phyloP scores from a whole-genome alignment of 2,797 vertebrate species.

The Oreochromis grahami region DNA sequence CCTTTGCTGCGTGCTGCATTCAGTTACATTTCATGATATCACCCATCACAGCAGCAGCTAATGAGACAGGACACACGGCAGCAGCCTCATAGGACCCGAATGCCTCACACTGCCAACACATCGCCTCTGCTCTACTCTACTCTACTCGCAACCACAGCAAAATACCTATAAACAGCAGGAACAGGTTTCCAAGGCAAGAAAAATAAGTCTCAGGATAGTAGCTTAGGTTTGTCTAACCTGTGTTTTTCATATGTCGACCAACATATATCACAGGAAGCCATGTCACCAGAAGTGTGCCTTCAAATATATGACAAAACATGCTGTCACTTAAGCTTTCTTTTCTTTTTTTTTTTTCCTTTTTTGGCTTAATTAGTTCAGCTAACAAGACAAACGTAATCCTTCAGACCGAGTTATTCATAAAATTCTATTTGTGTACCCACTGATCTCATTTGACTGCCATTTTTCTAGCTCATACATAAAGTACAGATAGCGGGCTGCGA shows the following conservation, averaged over 20 bases:
- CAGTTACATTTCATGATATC: constrained; percentile 68
- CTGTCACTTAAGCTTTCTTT: constrained; percentile 1
- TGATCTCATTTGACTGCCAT: constrained; percentile 45
- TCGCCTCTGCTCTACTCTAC: not conserved
- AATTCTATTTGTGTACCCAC: constrained; percentile 25
- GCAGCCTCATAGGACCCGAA: constrained; percentile 25
- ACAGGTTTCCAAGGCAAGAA: not conserved
- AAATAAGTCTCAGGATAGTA: constrained; percentile 19
- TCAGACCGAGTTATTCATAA: constrained; percentile 11
- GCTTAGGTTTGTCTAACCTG: not conserved
- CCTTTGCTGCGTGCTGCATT: constrained; percentile 42
- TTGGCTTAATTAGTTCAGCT: constrained; percentile 40
- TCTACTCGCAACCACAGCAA: not conserved
- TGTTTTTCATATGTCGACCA: not conserved
- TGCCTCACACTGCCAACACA: not conserved
- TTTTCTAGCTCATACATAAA: constrained; percentile 54
- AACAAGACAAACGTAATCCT: constrained; percentile 27
- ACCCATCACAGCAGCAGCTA: constrained; percentile 62
- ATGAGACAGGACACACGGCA: constrained; percentile 69
- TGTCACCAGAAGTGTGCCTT: constrained; percentile 29
- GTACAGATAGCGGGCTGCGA: constrained; percentile 16
- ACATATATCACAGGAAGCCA: constrained; percentile 20
- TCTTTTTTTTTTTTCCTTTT: constrained; percentile 28
- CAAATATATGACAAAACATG: constrained; percentile 45
- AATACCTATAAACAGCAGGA: constrained; percentile 6